These are phyloP conservation scores for Hylaeus volcanicus DNA, from an alignment of 1,140 invertebrate genomes.

Conservation along the genomic window DNA sequence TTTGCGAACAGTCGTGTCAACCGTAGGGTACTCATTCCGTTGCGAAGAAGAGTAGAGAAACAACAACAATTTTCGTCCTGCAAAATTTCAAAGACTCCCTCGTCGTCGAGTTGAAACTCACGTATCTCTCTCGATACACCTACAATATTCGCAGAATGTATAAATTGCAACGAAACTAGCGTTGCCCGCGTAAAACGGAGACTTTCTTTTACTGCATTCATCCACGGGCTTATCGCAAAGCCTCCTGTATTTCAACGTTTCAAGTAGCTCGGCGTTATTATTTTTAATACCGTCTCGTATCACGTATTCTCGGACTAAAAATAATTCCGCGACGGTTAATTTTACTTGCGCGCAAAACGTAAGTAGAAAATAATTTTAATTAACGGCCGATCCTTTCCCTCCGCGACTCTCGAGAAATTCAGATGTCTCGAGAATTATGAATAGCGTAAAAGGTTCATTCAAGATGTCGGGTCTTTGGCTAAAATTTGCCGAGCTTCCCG, in stretches of 20 bases:
- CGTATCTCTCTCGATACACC: too few species aligned
- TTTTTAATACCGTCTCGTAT: not conserved
- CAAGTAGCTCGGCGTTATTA: conserved; percentile 15
- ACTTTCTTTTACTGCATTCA: too few species aligned
- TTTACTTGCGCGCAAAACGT: not conserved
- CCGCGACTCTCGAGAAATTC: not conserved
- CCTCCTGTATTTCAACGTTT: conserved; percentile 10
- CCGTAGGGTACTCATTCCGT: too few species aligned
- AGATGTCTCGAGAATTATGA: not conserved
- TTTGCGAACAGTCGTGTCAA: too few species aligned
- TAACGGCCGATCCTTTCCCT: not conserved
- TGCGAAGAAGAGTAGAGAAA: too few species aligned
- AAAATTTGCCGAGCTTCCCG: not conserved
- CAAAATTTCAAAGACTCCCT: too few species aligned
- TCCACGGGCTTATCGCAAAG: not conserved
- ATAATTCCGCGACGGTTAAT: not conserved
- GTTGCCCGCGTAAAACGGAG: too few species aligned
- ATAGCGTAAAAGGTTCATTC: not conserved
- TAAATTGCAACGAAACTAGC: too few species aligned
- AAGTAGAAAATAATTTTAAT: conserved; percentile 15
- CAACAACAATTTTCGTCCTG: too few species aligned
- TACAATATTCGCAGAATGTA: too few species aligned
- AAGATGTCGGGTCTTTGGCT: not conserved
- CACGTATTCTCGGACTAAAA: too few species aligned
- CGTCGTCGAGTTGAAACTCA: too few species aligned